These are phyloP conservation scores for Nycticorax nycticorax DNA, from an alignment of 2,113 vertebrate genomes.

Conservation along the genomic window DNA sequence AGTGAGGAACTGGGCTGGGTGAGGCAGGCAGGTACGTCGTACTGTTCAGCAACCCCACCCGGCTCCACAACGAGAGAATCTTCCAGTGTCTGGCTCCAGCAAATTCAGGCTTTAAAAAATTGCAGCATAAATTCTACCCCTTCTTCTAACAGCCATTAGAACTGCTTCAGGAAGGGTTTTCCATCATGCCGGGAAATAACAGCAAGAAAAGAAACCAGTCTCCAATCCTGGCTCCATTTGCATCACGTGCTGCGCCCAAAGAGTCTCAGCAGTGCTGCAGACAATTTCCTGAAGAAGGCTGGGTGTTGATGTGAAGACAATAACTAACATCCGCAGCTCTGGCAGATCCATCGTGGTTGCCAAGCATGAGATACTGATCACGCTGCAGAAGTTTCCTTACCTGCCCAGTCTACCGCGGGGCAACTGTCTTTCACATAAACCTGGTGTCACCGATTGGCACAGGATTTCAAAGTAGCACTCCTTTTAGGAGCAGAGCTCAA, in stretches of 20 bases:
- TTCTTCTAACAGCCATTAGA: slow-evolving; percentile 22
- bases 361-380: not conserved
- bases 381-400: not conserved
- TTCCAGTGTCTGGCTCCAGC: slow-evolving; percentile 35
- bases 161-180: not conserved
- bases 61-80: not conserved
- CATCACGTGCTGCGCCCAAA: not conserved
- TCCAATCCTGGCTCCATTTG: not conserved
- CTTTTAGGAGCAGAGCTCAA: slow-evolving; percentile 25
- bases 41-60: not conserved
- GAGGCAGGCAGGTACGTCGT: not conserved
- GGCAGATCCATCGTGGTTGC: slow-evolving; percentile 2
- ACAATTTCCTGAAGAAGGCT: not conserved
- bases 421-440: slow-evolving; percentile 3
- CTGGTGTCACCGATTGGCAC: slow-evolving; percentile 42
- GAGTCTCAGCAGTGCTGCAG: not conserved
- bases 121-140: slow-evolving; percentile 40
- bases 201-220: not conserved
- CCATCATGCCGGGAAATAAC: not conserved
- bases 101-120: not conserved
- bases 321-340: slow-evolving; percentile 20
- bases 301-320: not conserved
- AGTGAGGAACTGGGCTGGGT: not conserved
- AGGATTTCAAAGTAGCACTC: slow-evolving; percentile 51
- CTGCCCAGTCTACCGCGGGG: not conserved